Evolutionary conservation across 2,888 invertebrate species (phyloP).

Genomic region (Gisinianus flammeolus): DNA sequence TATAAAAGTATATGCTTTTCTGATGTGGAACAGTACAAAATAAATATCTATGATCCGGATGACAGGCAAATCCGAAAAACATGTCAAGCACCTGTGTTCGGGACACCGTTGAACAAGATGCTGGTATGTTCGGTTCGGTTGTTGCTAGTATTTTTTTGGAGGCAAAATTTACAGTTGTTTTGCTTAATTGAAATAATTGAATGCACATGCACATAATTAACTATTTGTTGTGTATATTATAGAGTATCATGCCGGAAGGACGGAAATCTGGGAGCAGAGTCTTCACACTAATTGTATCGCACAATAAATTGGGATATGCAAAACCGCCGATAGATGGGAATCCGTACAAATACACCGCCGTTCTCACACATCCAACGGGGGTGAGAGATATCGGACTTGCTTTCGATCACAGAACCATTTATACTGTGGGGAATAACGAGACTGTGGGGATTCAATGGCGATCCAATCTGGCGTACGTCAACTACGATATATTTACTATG

Average conservation of each 20-base stretch:
- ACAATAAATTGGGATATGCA: slow-evolving; percentile 54
- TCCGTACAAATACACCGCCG: slow-evolving; percentile 56
- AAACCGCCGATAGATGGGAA: slow-evolving; percentile 57
- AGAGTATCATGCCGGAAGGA: slow-evolving; percentile 1
- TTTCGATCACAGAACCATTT: slow-evolving; percentile 44
- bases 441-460: slow-evolving; percentile 51
- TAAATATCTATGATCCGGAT: slow-evolving; percentile 39
- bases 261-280: slow-evolving; percentile 43
- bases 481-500: background rate
- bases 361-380: slow-evolving; percentile 50
- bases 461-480: slow-evolving; percentile 36
- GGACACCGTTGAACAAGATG: slow-evolving; percentile 40
- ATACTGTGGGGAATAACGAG: slow-evolving; percentile 50
- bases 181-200: too few species aligned
- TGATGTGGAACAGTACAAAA: slow-evolving; percentile 40
- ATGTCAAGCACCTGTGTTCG: slow-evolving; percentile 46
- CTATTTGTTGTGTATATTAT: background rate
- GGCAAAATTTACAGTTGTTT: too few species aligned
- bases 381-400: background rate
- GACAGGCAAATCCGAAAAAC: slow-evolving; percentile 24
- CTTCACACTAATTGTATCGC: slow-evolving; percentile 44
- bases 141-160: background rate
- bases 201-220: too few species aligned
- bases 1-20: background rate
- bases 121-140: slow-evolving; percentile 17